phyloP scores from a whole-genome alignment of 2,797 vertebrate genomes.

The Centroberyx gerrardi region DNA sequence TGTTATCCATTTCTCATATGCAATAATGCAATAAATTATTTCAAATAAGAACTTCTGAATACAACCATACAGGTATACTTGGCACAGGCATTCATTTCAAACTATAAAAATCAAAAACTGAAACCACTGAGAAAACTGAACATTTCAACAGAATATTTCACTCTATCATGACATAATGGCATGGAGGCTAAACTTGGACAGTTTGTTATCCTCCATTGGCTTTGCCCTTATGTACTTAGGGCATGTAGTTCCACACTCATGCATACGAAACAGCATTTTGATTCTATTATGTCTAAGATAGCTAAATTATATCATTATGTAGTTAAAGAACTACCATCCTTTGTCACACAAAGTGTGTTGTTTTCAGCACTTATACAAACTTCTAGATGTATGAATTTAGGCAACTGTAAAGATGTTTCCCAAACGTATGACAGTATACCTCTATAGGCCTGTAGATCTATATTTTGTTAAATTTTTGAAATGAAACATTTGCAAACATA shows the following conservation, averaged over 20 bases:
- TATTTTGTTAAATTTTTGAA: conserved; percentile 31
- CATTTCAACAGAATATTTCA: background rate
- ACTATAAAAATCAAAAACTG: background rate
- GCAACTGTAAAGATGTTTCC: conserved; percentile 37
- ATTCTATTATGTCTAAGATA: background rate
- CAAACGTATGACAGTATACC: background rate
- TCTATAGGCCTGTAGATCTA: conserved; percentile 24
- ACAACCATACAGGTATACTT: conserved; percentile 12
- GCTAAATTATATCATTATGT: background rate
- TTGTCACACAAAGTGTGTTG: conserved; percentile 21
- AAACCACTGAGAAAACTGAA: too few relatives aligned
- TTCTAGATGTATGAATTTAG: conserved; percentile 29
- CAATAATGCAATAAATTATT: conserved; percentile 35
- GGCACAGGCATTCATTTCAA: background rate
- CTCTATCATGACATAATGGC: background rate
- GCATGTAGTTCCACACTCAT: background rate
- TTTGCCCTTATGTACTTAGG: background rate
- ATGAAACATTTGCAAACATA: conserved; percentile 18
- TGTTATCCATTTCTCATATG: conserved; percentile 17
- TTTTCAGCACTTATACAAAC: conserved; percentile 51
- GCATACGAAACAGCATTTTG: background rate
- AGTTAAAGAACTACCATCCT: background rate
- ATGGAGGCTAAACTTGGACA: background rate
- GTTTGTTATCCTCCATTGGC: background rate
- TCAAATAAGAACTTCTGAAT: background rate